Conservation (phyloP, 2,113 vertebrate genomes). For the Hippocampus barbouri region DNA sequence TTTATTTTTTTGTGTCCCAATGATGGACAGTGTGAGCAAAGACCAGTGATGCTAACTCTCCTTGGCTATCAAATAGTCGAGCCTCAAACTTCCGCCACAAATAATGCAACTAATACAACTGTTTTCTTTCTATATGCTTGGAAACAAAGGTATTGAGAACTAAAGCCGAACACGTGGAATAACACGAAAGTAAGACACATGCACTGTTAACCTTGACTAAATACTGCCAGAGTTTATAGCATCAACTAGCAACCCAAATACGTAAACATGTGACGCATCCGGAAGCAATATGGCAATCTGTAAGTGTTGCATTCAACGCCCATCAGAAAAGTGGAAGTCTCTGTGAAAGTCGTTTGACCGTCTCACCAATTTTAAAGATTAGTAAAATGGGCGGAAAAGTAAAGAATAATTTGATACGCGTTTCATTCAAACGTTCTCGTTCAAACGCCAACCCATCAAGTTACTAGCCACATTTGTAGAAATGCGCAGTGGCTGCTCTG, state of each 20-base stretch:
- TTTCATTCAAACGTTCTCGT: background rate
- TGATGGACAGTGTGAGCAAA: constrained; percentile 40
- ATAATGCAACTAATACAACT: background rate
- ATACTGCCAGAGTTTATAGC: constrained; percentile 35
- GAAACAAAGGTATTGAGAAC: constrained; percentile 4
- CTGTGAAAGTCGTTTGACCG: background rate
- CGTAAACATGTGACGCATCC: constrained; percentile 58
- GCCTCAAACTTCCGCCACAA: background rate
- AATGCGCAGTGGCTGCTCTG: background rate
- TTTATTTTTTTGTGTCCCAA: constrained; percentile 40
- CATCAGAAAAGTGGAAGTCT: background rate
- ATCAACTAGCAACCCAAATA: constrained; percentile 24
- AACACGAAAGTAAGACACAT: background rate
- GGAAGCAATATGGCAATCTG: constrained; percentile 53
- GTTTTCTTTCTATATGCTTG: background rate
- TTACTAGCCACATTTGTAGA: background rate
- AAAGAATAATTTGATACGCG: background rate
- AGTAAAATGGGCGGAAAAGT: background rate
- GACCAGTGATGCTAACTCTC: constrained; percentile 46
- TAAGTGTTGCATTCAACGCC: constrained; percentile 28
- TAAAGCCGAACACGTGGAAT: background rate
- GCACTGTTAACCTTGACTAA: constrained; percentile 6
- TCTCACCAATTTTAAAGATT: no score
- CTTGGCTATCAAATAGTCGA: constrained; percentile 50
- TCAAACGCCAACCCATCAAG: background rate